Conservation (phyloP, 2,888 invertebrate genomes). For the Julus scanicus region DNA sequence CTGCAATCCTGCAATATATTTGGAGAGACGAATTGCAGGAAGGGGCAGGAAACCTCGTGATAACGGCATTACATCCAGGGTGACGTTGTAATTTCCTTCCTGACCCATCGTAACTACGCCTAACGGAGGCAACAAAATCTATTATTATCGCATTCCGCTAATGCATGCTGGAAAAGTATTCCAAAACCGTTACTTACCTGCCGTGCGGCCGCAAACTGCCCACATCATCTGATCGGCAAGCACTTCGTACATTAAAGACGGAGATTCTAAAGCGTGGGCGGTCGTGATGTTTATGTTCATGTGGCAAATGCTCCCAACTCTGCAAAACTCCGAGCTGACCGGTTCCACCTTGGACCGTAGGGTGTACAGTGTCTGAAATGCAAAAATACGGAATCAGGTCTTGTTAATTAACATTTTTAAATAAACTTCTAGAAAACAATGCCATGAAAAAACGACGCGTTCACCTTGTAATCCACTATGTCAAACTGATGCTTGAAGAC, state of each 20-base stretch:
- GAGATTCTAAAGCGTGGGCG: conserved; percentile 62
- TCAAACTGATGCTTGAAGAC: conserved; percentile 78
- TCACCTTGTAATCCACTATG: conserved; percentile 81
- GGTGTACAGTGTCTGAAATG: conserved; percentile 79
- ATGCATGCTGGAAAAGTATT: background rate
- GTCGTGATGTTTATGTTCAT: conserved; percentile 63
- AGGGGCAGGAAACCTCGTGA: conserved; percentile 89
- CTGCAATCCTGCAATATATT: conserved; percentile 80
- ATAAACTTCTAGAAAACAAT: too few relatives aligned
- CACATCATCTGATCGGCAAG: conserved; percentile 91
- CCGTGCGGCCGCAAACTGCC: conserved; percentile 91
- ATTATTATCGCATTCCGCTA: background rate
- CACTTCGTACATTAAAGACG: conserved; percentile 91
- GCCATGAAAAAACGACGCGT: conserved; percentile 54
- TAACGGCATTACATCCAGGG: conserved; percentile 92
- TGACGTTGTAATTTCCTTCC: conserved; percentile 77
- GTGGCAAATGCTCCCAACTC: conserved; percentile 84
- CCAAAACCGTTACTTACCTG: conserved; percentile 71
- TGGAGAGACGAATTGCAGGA: conserved; percentile 86
- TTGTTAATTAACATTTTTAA: too few relatives aligned
- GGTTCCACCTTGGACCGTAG: conserved; percentile 83
- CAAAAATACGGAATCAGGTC: conserved; percentile 49
- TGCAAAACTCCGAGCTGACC: conserved; percentile 84
- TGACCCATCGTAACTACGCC: conserved; percentile 79
- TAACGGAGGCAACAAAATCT: conserved; percentile 63